These are phyloP conservation scores for Apamea anceps DNA, from an alignment of 2,888 invertebrate genomes.

Conservation along the genomic window DNA sequence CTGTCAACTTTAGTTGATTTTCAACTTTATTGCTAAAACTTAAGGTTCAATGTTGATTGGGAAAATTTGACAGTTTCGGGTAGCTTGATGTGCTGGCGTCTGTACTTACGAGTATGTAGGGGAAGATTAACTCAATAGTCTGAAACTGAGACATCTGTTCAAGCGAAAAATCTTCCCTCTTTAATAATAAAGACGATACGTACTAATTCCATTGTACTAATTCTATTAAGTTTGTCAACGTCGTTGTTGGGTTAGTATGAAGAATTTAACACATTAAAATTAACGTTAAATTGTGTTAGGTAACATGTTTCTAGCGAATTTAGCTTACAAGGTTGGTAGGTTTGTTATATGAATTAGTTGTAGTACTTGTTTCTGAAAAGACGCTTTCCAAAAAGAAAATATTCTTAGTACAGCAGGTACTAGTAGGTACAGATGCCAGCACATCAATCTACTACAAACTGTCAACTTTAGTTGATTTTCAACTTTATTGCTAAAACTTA, in stretches of 20 bases:
- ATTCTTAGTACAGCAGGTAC: neutral
- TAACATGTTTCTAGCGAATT: neutral
- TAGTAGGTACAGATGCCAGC: no score
- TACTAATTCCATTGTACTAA: constrained; percentile 4
- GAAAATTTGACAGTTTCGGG: no score
- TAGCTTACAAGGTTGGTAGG: constrained; percentile 8
- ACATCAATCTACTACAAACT: no score
- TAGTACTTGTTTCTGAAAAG: neutral
- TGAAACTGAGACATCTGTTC: neutral
- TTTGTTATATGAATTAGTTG: neutral
- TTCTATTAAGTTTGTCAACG: constrained; percentile 26
- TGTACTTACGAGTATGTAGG: neutral
- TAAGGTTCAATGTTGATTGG: no score
- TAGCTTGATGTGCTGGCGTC: no score
- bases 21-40: no score
- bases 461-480: no score
- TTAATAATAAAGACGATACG: neutral
- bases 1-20: no score
- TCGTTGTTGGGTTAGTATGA: constrained; percentile 5
- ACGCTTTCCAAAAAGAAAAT: neutral
- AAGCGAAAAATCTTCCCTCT: neutral
- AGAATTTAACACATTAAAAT: constrained; percentile 26
- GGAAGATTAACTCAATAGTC: neutral
- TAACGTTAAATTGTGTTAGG: neutral
- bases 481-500: no score